A percentile compares a stretch with the other conserved stretches of the same genome.
phyloP scores from a whole-genome alignment of 2,797 vertebrate species.

The Chelonia mydas region DNA sequence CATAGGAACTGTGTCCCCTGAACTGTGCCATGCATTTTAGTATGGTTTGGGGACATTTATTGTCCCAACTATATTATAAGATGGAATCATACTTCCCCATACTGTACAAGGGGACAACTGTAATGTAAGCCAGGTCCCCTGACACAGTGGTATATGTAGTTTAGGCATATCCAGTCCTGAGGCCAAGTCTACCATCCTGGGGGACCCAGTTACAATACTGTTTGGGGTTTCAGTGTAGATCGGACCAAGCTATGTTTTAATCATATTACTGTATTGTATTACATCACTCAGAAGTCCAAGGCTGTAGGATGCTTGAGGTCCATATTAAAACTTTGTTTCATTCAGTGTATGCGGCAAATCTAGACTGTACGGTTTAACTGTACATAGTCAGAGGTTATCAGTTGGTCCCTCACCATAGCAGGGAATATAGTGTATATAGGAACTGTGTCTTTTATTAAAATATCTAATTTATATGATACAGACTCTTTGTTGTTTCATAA shows the following conservation, averaged over 20 bases:
- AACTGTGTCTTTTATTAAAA: background rate
- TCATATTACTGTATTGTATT: conserved; percentile 6
- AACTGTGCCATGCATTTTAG: background rate
- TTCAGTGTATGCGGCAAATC: background rate
- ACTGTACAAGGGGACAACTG: background rate
- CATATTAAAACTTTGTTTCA: background rate
- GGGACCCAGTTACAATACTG: background rate
- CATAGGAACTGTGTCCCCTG: background rate
- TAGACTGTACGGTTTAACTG: background rate
- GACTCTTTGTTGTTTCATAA: background rate
- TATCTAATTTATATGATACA: background rate
- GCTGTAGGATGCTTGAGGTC: background rate
- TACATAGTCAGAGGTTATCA: background rate
- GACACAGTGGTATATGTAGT: background rate
- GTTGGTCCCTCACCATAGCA: background rate
- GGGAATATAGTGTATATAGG: background rate
- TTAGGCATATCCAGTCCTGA: background rate
- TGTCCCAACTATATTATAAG: background rate
- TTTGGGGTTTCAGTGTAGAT: background rate
- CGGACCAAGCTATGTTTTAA: background rate
- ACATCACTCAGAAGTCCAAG: background rate
- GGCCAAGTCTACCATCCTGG: background rate
- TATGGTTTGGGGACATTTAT: rapidly evolving
- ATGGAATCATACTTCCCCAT: background rate
- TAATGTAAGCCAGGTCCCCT: background rate